Evolutionary conservation across 2,888 invertebrate genomes (phyloP), one percentile per base, ranked within the genome.

Genomic region (Caenorhabditis uteleia): DNA sequence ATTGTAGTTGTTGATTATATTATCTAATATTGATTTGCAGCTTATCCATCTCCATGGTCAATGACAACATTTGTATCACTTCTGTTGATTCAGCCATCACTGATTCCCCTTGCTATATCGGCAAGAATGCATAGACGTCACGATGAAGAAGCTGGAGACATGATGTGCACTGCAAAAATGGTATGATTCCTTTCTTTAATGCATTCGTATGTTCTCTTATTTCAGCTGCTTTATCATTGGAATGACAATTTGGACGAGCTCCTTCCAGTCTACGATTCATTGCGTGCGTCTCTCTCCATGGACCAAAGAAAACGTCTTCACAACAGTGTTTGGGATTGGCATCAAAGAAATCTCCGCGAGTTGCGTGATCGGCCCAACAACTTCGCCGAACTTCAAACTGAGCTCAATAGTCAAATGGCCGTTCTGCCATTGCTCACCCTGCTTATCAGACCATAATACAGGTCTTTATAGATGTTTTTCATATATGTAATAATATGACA

Each of bases 41-140:
- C 65, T 2, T 65, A 53, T 34, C 65, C 65, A 34, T 46, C n/a
- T 31, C 65, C 65, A 4, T 65, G 65, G 65, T 65, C 65, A 3
- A 65, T 65, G 65, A 65, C 49, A 18, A 65, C 58, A 10, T 65
- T 65, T 29, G 65, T 59, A 7, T 45, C 65, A 3, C 38, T 65
- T 12, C 47, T 56, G 12, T 38, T 65, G 3, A 44, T 65, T 2
- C 47, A 65, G 23, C 59, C 65, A 16, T 45, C 40, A 7, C 50
- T 65, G 3, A 51, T 65, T 34, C 58, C 65, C 6, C 58, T 65
- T 16, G 46, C 56, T 20, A 56, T 65, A 12, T 34, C 49, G 2
- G 49, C 65, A 10, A 20, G 65, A 39, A 59, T 65, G 65, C 39
- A 48, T 14, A 20, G 58, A 25, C 43, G 25, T 21, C 58, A 65